These are phyloP conservation scores for Odiellus spinosus DNA, from an alignment of 2,888 invertebrate species.

Conservation along the genomic window DNA sequence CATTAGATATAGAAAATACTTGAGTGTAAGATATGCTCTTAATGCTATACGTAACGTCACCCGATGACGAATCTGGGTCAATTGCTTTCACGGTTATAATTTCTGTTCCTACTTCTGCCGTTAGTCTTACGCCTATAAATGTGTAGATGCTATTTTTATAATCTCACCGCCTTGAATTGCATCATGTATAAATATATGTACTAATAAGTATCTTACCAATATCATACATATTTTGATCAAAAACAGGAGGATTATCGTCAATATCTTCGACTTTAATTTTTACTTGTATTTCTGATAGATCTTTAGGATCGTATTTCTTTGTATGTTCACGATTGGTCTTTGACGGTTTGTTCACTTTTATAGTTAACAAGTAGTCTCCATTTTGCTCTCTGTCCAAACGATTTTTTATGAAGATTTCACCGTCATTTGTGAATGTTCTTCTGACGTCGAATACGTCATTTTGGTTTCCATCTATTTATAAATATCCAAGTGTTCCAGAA, in stretches of 20 bases:
- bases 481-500: no score
- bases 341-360: conserved; percentile 34
- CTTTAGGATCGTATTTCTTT: conserved; percentile 44
- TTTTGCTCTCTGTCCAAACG: conserved; percentile 48
- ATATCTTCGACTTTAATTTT: conserved; percentile 47
- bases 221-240: conserved; percentile 45
- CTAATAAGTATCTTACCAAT: conserved; percentile 40
- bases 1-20: conserved; percentile 16
- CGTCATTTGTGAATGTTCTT: conserved; percentile 46
- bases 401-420: conserved; percentile 42
- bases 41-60: conserved; percentile 45
- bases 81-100: conserved; percentile 48
- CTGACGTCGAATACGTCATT: conserved; percentile 45
- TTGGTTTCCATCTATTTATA: conserved; percentile 47
- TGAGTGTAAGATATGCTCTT: conserved; percentile 41
- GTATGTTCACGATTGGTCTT: conserved; percentile 4
- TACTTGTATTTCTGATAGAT: conserved; percentile 39
- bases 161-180: conserved; percentile 1
- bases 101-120: conserved; percentile 53
- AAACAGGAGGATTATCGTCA: conserved; percentile 56
- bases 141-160: not conserved
- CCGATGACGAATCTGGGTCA: conserved; percentile 50
- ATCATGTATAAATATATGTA: no score
- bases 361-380: conserved; percentile 42
- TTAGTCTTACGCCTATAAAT: conserved; percentile 46